Conservation (phyloP, 2,888 invertebrate species). For the Rugalucina vietnamica region DNA sequence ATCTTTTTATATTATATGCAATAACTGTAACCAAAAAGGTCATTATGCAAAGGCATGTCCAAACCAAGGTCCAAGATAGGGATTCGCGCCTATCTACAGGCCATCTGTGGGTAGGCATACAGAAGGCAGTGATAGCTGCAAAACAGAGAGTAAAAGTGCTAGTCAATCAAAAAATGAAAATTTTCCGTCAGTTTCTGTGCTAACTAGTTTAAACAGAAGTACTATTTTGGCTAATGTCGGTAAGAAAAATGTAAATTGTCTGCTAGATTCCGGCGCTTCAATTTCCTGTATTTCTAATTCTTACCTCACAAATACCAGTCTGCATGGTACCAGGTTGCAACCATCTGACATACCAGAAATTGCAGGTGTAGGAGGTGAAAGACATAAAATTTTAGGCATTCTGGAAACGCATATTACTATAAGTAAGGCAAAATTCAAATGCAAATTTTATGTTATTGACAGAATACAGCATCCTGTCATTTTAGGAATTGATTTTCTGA, state of each 20-base stretch:
- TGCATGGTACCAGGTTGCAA: neutral
- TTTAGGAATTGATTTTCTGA: neutral
- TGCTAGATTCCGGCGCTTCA: neutral
- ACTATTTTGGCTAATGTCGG: neutral
- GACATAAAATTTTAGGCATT: neutral
- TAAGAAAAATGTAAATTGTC: neutral
- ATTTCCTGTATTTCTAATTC: neutral
- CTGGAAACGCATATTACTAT: no score
- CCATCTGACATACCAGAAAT: neutral
- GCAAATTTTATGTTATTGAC: no score
- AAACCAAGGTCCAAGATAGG: neutral
- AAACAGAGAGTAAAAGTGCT: no score
- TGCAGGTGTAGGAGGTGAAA: neutral
- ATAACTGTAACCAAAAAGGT: neutral
- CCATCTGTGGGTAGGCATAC: neutral
- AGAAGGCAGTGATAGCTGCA: no score
- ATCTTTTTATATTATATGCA: neutral
- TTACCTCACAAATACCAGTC: neutral
- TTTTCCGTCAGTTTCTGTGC: no score
- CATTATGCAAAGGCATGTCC: neutral
- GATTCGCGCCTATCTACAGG: neutral
- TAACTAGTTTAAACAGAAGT: no score
- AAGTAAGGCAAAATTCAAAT: no score
- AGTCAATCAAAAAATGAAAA: no score
- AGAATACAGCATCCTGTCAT: constrained; percentile 17